Evolutionary conservation across 2,888 invertebrate genomes (phyloP).

Genomic region (Drosophila pseudotakahashii): DNA sequence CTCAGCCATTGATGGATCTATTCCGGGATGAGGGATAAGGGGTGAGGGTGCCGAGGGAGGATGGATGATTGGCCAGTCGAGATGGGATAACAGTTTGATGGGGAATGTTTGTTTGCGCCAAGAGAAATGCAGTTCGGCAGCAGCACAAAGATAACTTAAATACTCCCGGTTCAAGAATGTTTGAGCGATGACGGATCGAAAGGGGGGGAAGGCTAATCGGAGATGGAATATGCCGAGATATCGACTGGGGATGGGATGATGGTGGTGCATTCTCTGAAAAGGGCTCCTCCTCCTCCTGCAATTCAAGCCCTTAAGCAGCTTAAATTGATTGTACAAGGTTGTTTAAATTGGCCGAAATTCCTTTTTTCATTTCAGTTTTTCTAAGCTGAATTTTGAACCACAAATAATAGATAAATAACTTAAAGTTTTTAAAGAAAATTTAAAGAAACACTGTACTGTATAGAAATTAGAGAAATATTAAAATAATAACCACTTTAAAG

Average conservation of each 20-base stretch:
- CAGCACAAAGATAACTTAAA: slow-evolving; percentile 29
- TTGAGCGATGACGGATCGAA: slow-evolving; percentile 1
- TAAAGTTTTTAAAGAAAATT: neutral
- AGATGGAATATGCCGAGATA: neutral
- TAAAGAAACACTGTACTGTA: too few relatives aligned
- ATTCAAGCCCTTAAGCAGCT: neutral
- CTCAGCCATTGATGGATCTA: slow-evolving; percentile 57
- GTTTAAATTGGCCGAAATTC: neutral
- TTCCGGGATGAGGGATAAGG: slow-evolving; percentile 33
- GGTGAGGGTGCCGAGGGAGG: slow-evolving; percentile 21
- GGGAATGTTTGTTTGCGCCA: slow-evolving; percentile 42
- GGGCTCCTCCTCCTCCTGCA: neutral
- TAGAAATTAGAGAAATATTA: too few relatives aligned
- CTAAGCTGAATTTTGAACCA: neutral
- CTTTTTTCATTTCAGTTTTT: neutral
- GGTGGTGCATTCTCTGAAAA: neutral
- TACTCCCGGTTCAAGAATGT: slow-evolving; percentile 23
- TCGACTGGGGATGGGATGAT: neutral
- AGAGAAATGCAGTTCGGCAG: slow-evolving; percentile 32
- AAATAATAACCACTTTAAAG: too few relatives aligned
- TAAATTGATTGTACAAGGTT: neutral
- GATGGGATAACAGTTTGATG: slow-evolving; percentile 33
- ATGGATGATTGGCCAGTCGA: slow-evolving; percentile 44
- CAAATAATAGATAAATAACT: neutral
- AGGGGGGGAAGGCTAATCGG: slow-evolving; percentile 1